phyloP scores from a whole-genome alignment of 2,888 invertebrate genomes.

The Lasius platythorax region DNA sequence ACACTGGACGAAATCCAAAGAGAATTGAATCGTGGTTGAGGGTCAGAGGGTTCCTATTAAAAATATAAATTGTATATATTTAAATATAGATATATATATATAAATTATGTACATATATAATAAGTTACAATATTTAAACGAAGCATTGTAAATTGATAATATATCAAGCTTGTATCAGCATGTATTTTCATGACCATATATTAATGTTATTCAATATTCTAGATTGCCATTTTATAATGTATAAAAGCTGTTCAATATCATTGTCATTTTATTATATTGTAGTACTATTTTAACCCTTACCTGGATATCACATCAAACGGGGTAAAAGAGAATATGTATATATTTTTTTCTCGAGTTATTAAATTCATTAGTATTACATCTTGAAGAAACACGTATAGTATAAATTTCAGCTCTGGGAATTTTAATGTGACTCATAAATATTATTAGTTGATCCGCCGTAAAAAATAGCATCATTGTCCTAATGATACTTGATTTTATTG shows the following conservation, averaged over 20 bases:
- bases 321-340: neutral
- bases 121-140: conserved; percentile 3
- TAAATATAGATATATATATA: neutral
- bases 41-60: neutral
- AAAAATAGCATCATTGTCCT: neutral
- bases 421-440: neutral
- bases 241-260: conserved; percentile 3
- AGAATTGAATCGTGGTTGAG: conserved; percentile 77
- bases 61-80: conserved; percentile 39
- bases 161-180: neutral
- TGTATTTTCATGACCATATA: neutral
- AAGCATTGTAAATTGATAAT: conserved; percentile 1
- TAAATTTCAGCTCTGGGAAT: neutral
- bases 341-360: neutral
- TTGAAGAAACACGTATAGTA: neutral
- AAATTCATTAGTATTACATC: neutral
- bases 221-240: conserved; percentile 3
- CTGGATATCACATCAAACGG: neutral
- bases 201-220: neutral
- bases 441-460: neutral
- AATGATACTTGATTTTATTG: conserved; percentile 23
- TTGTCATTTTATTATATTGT: neutral
- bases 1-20: conserved; percentile 86
- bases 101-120: conserved; percentile 16
- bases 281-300: neutral